These are phyloP conservation scores for Engystomops pustulosus DNA, from an alignment of 2,113 vertebrate genomes.

Conservation along the genomic window DNA sequence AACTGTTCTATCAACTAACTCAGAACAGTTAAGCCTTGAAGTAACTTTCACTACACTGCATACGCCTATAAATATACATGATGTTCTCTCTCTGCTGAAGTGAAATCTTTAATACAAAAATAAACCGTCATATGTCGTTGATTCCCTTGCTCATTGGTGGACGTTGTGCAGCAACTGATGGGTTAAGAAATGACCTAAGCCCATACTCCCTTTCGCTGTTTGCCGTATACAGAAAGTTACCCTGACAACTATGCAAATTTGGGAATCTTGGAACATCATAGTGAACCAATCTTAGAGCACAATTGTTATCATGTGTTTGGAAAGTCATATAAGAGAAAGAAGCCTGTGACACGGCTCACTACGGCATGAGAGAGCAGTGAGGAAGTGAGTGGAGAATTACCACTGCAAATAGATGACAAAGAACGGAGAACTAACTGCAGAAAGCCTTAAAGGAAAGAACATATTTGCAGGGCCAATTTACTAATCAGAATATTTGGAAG, in stretches of 20 bases:
- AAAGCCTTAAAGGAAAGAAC: not conserved
- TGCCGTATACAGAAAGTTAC: constrained; percentile 53
- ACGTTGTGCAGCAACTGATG: not conserved
- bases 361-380: constrained; percentile 89
- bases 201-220: constrained; percentile 85
- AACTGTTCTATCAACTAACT: not conserved
- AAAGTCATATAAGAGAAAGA: constrained; percentile 84
- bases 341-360: constrained; percentile 74
- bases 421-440: no score
- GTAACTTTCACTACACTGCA: no score
- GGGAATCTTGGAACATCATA: constrained; percentile 27
- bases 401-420: no score
- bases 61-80: constrained; percentile 45
- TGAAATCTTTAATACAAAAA: constrained; percentile 40
- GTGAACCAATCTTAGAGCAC: constrained; percentile 50
- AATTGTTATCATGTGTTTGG: constrained; percentile 77
- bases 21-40: constrained; percentile 26
- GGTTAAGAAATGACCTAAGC: constrained; percentile 85
- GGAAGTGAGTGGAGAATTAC: constrained; percentile 74
- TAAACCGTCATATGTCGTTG: constrained; percentile 22
- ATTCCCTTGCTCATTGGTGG: constrained; percentile 12
- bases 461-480: not conserved
- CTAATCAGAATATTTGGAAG: not conserved
- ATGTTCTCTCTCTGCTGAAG: constrained; percentile 23
- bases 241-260: constrained; percentile 44